These are phyloP conservation scores for Melanotus villosus DNA, from an alignment of 2,888 invertebrate species.

Conservation along the genomic window DNA sequence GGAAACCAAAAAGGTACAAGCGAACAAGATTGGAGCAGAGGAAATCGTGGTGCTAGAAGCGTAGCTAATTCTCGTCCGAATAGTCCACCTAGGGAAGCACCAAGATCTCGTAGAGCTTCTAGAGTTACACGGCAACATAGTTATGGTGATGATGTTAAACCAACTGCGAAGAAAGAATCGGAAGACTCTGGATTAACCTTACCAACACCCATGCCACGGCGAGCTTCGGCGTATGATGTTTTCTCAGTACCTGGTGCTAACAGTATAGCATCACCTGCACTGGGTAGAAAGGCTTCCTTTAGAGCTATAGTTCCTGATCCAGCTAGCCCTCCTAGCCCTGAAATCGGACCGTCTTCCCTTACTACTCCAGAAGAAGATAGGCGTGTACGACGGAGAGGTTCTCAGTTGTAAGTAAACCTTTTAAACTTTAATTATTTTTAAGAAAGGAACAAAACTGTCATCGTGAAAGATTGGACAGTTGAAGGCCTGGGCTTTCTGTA, in stretches of 20 bases:
- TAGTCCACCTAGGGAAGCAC: constrained; percentile 69
- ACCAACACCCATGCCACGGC: constrained; percentile 82
- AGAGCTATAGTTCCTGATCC: constrained; percentile 73
- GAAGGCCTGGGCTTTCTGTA: not conserved
- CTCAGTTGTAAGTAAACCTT: constrained; percentile 81
- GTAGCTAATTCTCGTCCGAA: constrained; percentile 75
- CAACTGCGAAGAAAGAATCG: constrained; percentile 54
- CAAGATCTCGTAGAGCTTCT: constrained; percentile 74
- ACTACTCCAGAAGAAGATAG: constrained; percentile 76
- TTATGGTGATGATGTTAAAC: constrained; percentile 82
- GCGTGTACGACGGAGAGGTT: constrained; percentile 83
- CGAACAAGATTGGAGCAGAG: constrained; percentile 71
- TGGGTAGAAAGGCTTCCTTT: constrained; percentile 72
- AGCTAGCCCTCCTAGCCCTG: constrained; percentile 72
- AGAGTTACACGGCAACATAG: constrained; percentile 83
- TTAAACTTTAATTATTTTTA: too few species aligned
- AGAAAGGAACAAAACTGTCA: too few species aligned
- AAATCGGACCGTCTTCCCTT: constrained; percentile 65
- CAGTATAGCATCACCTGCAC: constrained; percentile 60
- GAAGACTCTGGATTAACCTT: constrained; percentile 75
- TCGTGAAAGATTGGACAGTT: too few species aligned
- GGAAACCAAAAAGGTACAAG: constrained; percentile 72
- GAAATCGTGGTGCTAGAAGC: constrained; percentile 72
- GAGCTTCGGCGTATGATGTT: constrained; percentile 89
- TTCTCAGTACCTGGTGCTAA: constrained; percentile 78